These are phyloP conservation scores for Hapalemur alaotrensis DNA, from an alignment of 2,797 vertebrate genomes.

Conservation along the genomic window DNA sequence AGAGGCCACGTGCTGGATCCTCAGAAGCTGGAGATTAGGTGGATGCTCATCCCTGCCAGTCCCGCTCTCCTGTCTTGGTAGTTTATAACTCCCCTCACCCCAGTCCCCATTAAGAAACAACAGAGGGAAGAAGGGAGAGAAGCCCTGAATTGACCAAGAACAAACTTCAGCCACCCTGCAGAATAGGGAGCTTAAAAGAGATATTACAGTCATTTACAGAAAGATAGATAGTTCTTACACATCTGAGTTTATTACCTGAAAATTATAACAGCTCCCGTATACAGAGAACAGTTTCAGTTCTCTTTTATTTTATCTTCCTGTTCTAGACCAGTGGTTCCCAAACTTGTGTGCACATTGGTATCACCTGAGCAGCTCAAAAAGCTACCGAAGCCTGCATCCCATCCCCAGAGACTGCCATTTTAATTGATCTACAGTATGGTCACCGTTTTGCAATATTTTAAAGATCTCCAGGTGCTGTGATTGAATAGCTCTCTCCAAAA, in stretches of 20 bases:
- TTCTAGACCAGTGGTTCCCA: neutral
- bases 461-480: neutral
- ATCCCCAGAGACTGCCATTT: neutral
- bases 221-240: neutral
- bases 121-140: neutral
- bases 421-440: neutral
- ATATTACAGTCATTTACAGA: neutral
- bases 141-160: neutral
- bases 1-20: neutral
- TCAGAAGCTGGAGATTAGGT: no score
- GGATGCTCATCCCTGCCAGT: neutral
- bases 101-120: neutral
- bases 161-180: neutral
- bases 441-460: neutral
- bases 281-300: conserved; percentile 10
- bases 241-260: neutral
- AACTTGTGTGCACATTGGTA: neutral
- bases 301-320: neutral
- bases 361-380: neutral
- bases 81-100: neutral
- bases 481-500: neutral
- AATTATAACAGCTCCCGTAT: neutral
- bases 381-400: neutral
- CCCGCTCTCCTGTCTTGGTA: neutral
- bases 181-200: neutral